phyloP scores from a whole-genome alignment of 2,113 vertebrate genomes.

The Platysteira castanea region DNA sequence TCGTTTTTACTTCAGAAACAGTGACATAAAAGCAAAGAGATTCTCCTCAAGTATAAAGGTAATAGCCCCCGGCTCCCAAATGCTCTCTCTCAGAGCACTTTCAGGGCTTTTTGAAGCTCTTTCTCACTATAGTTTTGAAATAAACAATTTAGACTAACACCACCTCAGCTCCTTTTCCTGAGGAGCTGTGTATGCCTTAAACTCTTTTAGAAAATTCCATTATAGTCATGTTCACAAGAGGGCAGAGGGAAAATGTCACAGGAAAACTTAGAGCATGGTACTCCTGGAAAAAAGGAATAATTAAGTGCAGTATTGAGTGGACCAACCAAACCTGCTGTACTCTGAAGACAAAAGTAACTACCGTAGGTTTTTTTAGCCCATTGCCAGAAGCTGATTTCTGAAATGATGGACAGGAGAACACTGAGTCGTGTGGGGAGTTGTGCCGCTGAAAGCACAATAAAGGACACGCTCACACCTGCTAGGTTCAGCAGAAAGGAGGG shows the following conservation, averaged over 20 bases:
- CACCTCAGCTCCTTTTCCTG: background rate
- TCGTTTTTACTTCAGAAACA: background rate
- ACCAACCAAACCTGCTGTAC: background rate
- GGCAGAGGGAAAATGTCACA: background rate
- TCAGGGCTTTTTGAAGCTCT: background rate
- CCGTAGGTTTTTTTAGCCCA: background rate
- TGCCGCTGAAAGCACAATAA: no score
- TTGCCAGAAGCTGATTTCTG: background rate
- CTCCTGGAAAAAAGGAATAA: background rate
- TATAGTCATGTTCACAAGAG: background rate
- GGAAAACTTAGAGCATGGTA: background rate
- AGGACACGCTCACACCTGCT: no score
- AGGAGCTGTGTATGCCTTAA: background rate
- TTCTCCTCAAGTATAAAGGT: background rate
- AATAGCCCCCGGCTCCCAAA: background rate
- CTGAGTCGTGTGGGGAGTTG: rapidly evolving
- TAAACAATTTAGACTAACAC: background rate
- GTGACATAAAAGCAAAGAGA: background rate
- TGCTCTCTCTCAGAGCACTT: background rate
- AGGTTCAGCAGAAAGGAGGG: no score
- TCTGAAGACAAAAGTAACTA: background rate
- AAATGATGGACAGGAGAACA: background rate
- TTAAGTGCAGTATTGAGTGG: background rate
- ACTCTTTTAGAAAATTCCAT: background rate
- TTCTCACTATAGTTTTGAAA: background rate